Percentiles rank a stretch among this genome's conserved stretches.
Evolutionary conservation across 2,888 invertebrate species (phyloP).

Genomic region (Apantesis nais): DNA sequence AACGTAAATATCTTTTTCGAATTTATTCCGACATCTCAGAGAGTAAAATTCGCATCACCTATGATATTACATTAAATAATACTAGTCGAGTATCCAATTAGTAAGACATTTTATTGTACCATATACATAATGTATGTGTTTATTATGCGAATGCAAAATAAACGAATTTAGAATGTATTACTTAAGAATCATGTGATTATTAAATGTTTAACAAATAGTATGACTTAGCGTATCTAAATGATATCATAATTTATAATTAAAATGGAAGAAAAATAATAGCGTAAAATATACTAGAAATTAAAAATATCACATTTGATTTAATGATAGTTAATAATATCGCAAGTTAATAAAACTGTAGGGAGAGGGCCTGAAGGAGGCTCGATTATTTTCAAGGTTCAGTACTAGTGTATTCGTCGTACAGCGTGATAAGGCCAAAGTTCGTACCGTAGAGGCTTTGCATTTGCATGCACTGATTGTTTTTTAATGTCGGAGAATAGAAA

Average conservation of each 20-base stretch:
- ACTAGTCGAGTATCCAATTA: background rate
- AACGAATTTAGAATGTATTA: background rate
- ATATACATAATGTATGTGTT: background rate
- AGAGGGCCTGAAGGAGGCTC: constrained; percentile 40
- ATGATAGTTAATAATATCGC: constrained; percentile 44
- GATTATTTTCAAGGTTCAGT: constrained; percentile 37
- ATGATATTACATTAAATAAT: constrained; percentile 13
- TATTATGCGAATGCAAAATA: constrained; percentile 5
- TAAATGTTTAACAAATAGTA: constrained; percentile 13
- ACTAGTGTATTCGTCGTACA: constrained; percentile 28
- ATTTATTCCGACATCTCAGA: background rate
- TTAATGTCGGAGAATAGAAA: background rate
- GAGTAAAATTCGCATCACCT: constrained; percentile 24
- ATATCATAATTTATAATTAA: constrained; percentile 28
- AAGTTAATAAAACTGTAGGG: constrained; percentile 20
- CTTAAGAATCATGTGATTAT: constrained; percentile 3
- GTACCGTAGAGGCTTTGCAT: constrained; percentile 9
- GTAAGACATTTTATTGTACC: background rate
- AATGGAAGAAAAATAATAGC: constrained; percentile 24
- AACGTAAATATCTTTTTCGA: constrained; percentile 13
- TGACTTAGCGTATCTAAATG: constrained; percentile 23
- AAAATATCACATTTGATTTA: constrained; percentile 63
- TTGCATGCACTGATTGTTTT: background rate
- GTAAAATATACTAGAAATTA: constrained; percentile 49
- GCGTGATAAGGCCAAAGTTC: constrained; percentile 13